phyloP scores from a whole-genome alignment of 2,888 invertebrate genomes.

The Macaria notata region DNA sequence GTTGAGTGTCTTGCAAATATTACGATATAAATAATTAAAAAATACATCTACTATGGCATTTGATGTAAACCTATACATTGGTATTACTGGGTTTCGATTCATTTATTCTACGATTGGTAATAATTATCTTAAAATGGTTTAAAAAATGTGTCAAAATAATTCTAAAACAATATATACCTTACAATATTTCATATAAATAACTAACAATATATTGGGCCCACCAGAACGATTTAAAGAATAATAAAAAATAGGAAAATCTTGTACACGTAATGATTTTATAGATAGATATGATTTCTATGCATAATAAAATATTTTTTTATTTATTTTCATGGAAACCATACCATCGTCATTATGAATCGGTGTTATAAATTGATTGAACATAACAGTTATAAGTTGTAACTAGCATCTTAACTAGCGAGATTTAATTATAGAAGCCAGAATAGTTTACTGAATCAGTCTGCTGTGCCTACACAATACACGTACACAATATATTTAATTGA shows the following conservation, averaged over 20 bases:
- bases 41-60: constrained; percentile 36
- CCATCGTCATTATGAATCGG: too few species aligned
- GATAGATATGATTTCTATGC: too few species aligned
- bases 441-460: constrained; percentile 44
- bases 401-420: constrained; percentile 3
- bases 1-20: too few species aligned
- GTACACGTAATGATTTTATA: too few species aligned
- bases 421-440: constrained; percentile 29
- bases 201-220: constrained; percentile 40
- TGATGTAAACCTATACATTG: constrained; percentile 23
- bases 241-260: constrained; percentile 24
- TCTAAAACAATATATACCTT: constrained; percentile 4
- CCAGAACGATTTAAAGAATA: constrained; percentile 27
- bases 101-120: not conserved
- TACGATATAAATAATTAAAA: constrained; percentile 22
- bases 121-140: not conserved
- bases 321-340: too few species aligned
- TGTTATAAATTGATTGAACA: too few species aligned
- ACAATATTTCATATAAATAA: constrained; percentile 30
- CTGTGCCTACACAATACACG: constrained; percentile 40
- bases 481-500: constrained; percentile 35
- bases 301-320: too few species aligned
- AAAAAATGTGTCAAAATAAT: not conserved
- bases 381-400: too few species aligned
- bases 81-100: constrained; percentile 16